Percentiles rank a stretch among this genome's conserved stretches.
phyloP scores from a whole-genome alignment of 2,888 invertebrate genomes.

The Microplitis manilae region DNA sequence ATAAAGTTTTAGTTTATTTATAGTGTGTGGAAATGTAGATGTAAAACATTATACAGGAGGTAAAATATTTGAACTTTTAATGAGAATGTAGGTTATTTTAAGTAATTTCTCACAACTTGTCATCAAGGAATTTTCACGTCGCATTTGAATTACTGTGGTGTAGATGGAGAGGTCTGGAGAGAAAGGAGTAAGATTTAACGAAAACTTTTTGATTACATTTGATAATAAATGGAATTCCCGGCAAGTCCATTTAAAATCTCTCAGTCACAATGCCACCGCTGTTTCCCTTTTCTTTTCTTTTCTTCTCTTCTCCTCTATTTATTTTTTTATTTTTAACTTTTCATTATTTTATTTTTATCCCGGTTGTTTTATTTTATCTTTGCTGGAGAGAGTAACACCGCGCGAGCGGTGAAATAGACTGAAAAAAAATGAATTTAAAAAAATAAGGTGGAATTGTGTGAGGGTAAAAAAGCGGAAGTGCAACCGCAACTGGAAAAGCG shows the following conservation, averaged over 20 bases:
- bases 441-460: constrained; percentile 34
- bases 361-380: constrained; percentile 16
- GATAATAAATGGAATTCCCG: constrained; percentile 31
- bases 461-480: constrained; percentile 43
- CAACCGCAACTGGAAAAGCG: constrained; percentile 40
- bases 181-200: constrained; percentile 12
- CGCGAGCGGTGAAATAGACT: not conserved
- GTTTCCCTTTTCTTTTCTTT: not conserved
- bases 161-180: not conserved
- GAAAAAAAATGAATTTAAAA: constrained; percentile 11
- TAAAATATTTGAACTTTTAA: constrained; percentile 21
- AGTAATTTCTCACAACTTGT: constrained; percentile 15
- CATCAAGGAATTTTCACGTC: constrained; percentile 15
- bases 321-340: not conserved
- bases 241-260: constrained; percentile 19
- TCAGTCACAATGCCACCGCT: constrained; percentile 4
- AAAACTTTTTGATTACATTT: constrained; percentile 36
- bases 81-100: constrained; percentile 15
- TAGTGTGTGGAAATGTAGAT: not conserved
- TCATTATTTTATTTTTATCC: not conserved
- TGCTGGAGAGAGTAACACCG: constrained; percentile 3
- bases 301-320: not conserved
- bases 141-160: constrained; percentile 4
- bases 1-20: too few relatives aligned
- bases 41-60: not conserved